Evolutionary conservation across 2,797 vertebrate genomes (phyloP).

Genomic region (Phaenicophaeus curvirostris): DNA sequence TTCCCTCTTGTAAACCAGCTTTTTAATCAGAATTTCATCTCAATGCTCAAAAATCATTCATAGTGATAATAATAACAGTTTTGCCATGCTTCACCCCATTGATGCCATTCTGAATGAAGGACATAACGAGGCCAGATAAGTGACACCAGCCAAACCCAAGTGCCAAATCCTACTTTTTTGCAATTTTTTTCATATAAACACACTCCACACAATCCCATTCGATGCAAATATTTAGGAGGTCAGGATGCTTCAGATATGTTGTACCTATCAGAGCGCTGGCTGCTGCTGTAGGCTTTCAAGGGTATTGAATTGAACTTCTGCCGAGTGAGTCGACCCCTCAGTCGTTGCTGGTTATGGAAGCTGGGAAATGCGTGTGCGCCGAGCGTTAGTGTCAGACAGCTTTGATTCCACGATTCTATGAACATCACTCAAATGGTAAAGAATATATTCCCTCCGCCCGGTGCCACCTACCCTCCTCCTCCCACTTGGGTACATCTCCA

Average conservation of each 20-base stretch:
- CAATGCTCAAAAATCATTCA: not conserved
- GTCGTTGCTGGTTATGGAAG: accelerated
- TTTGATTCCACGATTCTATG: too few species aligned
- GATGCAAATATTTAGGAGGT: not conserved
- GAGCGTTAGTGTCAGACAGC: accelerated
- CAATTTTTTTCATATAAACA: not conserved
- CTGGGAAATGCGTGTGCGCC: accelerated
- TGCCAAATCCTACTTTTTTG: not conserved
- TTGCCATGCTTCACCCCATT: not conserved
- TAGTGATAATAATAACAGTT: not conserved
- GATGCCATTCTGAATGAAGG: not conserved
- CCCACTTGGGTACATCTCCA: too few species aligned
- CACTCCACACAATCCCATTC: accelerated
- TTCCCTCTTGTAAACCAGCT: not conserved
- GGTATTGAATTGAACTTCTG: accelerated
- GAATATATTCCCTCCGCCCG: not conserved
- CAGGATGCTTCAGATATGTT: not conserved
- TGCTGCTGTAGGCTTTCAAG: not conserved
- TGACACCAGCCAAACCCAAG: not conserved
- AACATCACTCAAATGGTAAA: too few species aligned
- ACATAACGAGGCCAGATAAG: not conserved
- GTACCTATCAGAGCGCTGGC: not conserved
- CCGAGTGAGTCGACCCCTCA: not conserved
- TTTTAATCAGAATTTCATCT: not conserved
- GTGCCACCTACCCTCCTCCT: not conserved